Conservation (phyloP, 2,113 vertebrate genomes). For the Trochalopteron elliotii region DNA sequence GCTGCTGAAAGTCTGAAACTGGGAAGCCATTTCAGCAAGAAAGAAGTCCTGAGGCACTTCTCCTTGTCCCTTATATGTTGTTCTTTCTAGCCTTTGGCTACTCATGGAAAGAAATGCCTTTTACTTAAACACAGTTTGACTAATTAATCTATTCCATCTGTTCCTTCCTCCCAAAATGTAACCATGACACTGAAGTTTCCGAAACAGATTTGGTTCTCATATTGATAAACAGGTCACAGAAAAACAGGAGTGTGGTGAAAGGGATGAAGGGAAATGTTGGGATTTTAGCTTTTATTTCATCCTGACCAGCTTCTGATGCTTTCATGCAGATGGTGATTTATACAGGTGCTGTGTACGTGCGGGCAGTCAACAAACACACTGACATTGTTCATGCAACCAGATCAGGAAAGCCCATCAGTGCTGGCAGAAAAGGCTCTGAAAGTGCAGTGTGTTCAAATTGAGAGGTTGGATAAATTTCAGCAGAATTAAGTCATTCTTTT, state of each 20-base stretch:
- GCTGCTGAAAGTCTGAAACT: conserved; percentile 72
- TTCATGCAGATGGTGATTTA: background rate
- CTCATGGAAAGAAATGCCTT: conserved; percentile 86
- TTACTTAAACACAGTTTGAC: conserved; percentile 83
- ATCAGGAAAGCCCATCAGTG: background rate
- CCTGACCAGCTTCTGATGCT: background rate
- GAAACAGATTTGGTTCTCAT: conserved; percentile 77
- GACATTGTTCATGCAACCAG: background rate
- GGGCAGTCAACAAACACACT: background rate
- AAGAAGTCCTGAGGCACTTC: conserved; percentile 36
- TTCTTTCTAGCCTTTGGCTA: conserved; percentile 76
- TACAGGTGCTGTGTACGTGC: background rate
- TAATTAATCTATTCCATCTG: conserved; percentile 92
- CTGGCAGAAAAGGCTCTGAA: background rate
- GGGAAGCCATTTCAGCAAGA: conserved; percentile 51
- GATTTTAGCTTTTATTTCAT: conserved; percentile 30
- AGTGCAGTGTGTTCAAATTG: background rate
- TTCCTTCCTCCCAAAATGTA: conserved; percentile 75
- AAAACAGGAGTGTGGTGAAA: conserved; percentile 20
- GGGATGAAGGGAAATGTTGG: background rate
- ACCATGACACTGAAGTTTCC: conserved; percentile 80
- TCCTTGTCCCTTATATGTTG: conserved; percentile 52
- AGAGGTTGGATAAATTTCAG: background rate
- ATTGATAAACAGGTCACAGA: conserved; percentile 77
- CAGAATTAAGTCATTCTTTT: background rate